Percentiles rank a stretch among this genome's conserved stretches.
Conservation (phyloP, 37 sponge, comb jelly and placozoan species). For the Tethya wilhelma region DNA sequence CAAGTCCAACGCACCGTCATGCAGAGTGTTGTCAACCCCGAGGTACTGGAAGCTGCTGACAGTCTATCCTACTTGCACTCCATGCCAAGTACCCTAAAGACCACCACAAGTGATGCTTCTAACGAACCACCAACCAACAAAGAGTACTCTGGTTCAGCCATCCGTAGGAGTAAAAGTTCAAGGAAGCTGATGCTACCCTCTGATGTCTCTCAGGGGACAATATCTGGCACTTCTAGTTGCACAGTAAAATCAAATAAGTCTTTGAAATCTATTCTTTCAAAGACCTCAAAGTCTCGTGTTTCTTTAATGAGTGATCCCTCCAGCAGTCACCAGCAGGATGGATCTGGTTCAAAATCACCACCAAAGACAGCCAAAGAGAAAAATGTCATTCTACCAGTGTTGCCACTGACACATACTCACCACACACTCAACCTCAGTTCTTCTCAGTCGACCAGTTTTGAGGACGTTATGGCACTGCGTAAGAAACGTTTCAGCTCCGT, state of each 20-base stretch:
- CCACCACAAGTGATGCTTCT: neutral
- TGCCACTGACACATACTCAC: conserved; percentile 28
- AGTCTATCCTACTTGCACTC: conserved; percentile 8
- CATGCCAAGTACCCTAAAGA: conserved; percentile 17
- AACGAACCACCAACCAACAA: neutral
- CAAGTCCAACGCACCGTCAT: conserved; percentile 23
- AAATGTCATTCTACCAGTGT: conserved; percentile 8
- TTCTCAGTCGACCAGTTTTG: neutral
- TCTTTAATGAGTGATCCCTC: too few species aligned
- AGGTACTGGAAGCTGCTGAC: neutral
- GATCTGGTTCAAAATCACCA: neutral
- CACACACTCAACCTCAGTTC: neutral
- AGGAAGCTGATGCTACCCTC: neutral
- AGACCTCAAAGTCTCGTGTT: too few species aligned
- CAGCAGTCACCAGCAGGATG: too few species aligned
- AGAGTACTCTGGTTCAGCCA: neutral
- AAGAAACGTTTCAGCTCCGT: conserved; percentile 29
- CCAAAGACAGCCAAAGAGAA: neutral
- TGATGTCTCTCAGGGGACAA: neutral
- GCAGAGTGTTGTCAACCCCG: conserved; percentile 11
- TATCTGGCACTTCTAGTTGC: neutral
- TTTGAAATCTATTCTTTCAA: too few species aligned
- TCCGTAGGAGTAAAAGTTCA: neutral
- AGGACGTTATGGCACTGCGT: neutral
- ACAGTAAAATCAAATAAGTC: neutral